Conservation (phyloP, 92 coral and sea anemone species). For the Siderastrea siderea region DNA sequence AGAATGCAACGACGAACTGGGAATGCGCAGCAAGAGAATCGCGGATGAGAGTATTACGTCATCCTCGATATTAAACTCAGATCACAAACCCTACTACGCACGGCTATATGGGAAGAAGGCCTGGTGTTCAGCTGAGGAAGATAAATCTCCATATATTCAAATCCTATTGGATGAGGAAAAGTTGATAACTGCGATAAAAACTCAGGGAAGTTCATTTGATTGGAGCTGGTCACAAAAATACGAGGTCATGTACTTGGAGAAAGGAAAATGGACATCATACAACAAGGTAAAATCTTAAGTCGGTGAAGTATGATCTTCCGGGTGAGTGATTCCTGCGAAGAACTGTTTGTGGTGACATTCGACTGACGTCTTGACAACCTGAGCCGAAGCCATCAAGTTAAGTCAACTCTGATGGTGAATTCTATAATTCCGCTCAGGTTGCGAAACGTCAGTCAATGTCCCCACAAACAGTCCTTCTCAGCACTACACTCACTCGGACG, state of each 20-base stretch:
- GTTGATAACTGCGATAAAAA: conserved; percentile 32
- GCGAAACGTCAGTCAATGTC: too few species aligned
- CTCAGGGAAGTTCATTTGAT: conserved; percentile 34
- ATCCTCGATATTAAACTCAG: background rate
- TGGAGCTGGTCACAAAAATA: background rate
- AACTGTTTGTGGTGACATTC: too few species aligned
- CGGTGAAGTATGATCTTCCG: too few species aligned
- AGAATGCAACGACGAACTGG: conserved; percentile 23
- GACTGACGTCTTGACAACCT: too few species aligned
- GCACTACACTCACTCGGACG: too few species aligned
- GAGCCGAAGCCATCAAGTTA: too few species aligned
- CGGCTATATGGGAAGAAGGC: conserved; percentile 24
- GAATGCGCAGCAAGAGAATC: conserved; percentile 30
- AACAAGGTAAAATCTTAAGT: conserved; percentile 3
- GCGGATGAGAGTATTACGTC: conserved; percentile 50
- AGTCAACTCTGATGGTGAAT: too few species aligned
- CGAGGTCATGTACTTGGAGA: conserved; percentile 14
- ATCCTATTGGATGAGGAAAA: conserved; percentile 13
- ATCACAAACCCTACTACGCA: conserved; percentile 25
- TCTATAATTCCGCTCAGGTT: too few species aligned
- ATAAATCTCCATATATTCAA: conserved; percentile 25
- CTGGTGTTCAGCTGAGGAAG: conserved; percentile 49
- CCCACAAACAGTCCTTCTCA: too few species aligned
- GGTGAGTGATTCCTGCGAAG: too few species aligned
- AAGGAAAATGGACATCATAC: conserved; percentile 37